Conservation (phyloP, 2,797 vertebrate genomes). For the Gambelia wislizenii region DNA sequence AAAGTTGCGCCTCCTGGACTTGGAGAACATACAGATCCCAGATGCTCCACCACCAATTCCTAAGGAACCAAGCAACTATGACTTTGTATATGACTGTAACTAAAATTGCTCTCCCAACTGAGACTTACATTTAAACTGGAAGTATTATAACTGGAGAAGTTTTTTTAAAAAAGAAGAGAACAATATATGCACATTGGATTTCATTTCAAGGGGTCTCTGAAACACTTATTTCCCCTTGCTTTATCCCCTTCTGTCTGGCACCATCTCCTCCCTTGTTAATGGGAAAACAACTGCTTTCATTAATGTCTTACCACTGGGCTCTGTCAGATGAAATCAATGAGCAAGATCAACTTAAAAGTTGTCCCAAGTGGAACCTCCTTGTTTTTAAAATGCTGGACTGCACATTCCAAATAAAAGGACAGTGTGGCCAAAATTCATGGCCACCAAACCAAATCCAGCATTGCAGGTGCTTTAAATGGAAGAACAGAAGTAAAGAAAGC, state of each 20-base stretch:
- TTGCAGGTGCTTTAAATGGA: conserved; percentile 69
- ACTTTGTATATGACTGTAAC: conserved; percentile 99
- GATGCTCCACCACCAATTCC: conserved; percentile 97
- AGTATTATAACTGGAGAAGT: conserved; percentile 78
- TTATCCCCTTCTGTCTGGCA: conserved; percentile 40
- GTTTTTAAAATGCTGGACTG: conserved; percentile 70
- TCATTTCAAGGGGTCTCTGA: conserved; percentile 46
- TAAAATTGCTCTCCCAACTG: conserved; percentile 81
- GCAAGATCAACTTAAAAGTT: conserved; percentile 44
- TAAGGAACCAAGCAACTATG: conserved; percentile 99
- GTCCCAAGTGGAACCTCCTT: conserved; percentile 57
- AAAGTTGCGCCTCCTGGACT: conserved; percentile 97
- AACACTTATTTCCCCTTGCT: conserved; percentile 51
- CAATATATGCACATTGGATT: conserved; percentile 63
- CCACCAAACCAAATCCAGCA: conserved; percentile 65
- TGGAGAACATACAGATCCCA: conserved; percentile 99
- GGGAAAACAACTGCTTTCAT: conserved; percentile 69
- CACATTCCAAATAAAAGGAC: conserved; percentile 54
- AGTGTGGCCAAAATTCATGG: conserved; percentile 40
- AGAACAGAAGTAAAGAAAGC: conserved; percentile 59
- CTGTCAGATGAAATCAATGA: conserved; percentile 14
- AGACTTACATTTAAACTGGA: conserved; percentile 85
- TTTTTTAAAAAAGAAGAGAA: conserved; percentile 43
- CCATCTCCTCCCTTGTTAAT: conserved; percentile 61
- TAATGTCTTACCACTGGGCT: conserved; percentile 44